These are phyloP conservation scores for Isotomurus palustris DNA, from an alignment of 2,888 invertebrate species.

Conservation along the genomic window DNA sequence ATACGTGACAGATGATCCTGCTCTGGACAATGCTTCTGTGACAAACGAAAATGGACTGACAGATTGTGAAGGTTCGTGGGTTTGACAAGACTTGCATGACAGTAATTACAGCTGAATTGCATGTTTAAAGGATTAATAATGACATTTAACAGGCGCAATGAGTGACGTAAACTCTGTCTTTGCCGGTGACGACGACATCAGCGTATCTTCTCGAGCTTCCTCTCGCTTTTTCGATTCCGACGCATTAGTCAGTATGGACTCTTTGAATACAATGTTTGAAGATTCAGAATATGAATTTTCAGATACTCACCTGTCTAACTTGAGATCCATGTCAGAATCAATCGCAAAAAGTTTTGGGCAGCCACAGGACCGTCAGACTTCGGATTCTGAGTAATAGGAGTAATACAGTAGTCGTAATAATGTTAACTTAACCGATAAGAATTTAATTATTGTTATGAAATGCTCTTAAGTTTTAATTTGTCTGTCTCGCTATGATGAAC, in stretches of 20 bases:
- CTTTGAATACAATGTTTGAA: slow-evolving; percentile 71
- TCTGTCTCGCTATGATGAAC: no score
- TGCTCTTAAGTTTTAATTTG: no score
- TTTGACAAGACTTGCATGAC: not conserved
- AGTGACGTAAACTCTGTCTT: slow-evolving; percentile 82
- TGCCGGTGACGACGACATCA: slow-evolving; percentile 64
- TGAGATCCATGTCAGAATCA: slow-evolving; percentile 69
- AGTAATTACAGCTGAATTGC: not conserved
- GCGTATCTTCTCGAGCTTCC: slow-evolving; percentile 76
- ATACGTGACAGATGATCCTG: slow-evolving; percentile 82
- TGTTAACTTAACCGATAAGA: no score
- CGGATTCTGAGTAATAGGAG: slow-evolving; percentile 40
- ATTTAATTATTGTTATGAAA: no score
- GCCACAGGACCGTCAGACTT: slow-evolving; percentile 49
- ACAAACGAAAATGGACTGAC: slow-evolving; percentile 79
- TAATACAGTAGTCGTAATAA: no score
- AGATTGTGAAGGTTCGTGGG: slow-evolving; percentile 69
- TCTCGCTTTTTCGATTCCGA: slow-evolving; percentile 74
- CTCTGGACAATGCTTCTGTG: slow-evolving; percentile 77
- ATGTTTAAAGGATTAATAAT: not conserved
- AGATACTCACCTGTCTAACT: slow-evolving; percentile 63
- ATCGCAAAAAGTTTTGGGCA: slow-evolving; percentile 72
- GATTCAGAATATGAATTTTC: slow-evolving; percentile 64
- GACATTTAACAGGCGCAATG: slow-evolving; percentile 59
- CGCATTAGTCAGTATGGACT: slow-evolving; percentile 70